Conservation (phyloP, 2,797 vertebrate genomes). For the Eulemur rubriventer region DNA sequence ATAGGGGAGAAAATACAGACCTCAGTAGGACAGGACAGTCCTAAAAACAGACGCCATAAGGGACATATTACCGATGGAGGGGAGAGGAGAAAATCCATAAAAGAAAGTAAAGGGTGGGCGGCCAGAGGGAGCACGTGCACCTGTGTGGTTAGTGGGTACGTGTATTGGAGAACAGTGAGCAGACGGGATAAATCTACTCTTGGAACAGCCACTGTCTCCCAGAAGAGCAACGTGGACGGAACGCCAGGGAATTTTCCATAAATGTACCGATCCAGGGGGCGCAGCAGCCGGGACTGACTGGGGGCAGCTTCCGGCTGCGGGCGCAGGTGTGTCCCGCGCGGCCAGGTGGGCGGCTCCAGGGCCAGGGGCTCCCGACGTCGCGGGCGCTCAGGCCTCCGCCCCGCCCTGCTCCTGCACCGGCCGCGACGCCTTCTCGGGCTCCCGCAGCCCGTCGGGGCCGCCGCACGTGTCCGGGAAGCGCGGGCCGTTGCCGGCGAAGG, state of each 20-base stretch:
- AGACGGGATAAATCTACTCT: fast-evolving
- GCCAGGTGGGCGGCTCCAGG: neutral
- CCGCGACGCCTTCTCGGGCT: constrained; percentile 45
- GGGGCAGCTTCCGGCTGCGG: too few species aligned
- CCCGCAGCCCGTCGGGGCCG: neutral
- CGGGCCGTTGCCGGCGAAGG: constrained; percentile 86
- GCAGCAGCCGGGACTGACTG: neutral
- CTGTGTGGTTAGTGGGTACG: neutral
- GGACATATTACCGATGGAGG: neutral
- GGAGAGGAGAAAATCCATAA: neutral
- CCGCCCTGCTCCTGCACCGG: constrained; percentile 88
- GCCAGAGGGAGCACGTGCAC: neutral
- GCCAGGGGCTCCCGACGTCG: neutral
- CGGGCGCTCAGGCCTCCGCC: neutral
- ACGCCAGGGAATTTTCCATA: fast-evolving
- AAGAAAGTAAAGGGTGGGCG: neutral
- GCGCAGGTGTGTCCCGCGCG: neutral
- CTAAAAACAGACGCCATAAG: neutral
- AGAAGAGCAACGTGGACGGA: neutral
- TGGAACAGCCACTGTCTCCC: neutral
- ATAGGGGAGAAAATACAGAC: neutral
- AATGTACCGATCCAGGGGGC: neutral
- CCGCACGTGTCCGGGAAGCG: constrained; percentile 82
- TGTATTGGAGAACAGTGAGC: neutral
- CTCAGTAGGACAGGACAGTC: neutral